phyloP scores from a whole-genome alignment of 2,888 invertebrate genomes.

The Gastracanthus pulcherrimus region DNA sequence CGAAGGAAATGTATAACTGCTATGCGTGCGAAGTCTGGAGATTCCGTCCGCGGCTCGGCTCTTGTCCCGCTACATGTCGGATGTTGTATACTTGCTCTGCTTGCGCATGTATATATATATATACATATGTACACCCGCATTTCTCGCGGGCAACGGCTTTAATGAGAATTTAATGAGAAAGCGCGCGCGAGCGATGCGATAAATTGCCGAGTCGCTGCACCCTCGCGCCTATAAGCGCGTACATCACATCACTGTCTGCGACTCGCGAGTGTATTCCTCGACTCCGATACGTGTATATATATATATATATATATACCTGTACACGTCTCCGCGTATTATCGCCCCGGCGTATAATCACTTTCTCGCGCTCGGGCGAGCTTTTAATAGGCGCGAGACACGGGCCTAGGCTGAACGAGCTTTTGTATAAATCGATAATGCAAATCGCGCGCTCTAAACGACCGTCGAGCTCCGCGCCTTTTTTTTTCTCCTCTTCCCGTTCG shows the following conservation, averaged over 20 bases:
- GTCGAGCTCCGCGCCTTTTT: not conserved
- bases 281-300: too few relatives aligned
- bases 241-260: too few relatives aligned
- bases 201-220: constrained; percentile 1
- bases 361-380: too few relatives aligned
- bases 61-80: not conserved
- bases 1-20: constrained; percentile 22
- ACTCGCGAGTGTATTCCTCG: too few relatives aligned
- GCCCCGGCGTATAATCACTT: too few relatives aligned
- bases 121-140: not conserved
- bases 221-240: too few relatives aligned
- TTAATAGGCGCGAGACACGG: not conserved
- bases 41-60: constrained; percentile 5
- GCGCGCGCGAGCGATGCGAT: not conserved
- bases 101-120: not conserved
- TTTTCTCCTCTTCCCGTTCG: not conserved
- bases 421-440: constrained; percentile 36
- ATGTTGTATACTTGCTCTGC: too few relatives aligned
- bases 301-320: too few relatives aligned
- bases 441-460: constrained; percentile 10
- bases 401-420: too few relatives aligned
- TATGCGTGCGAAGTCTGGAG: constrained; percentile 8
- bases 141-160: not conserved
- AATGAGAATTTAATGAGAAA: constrained; percentile 35
- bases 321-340: too few relatives aligned